Percentiles rank a stretch among this genome's conserved stretches.
These are phyloP conservation scores for Euplexia lucipara DNA, from an alignment of 2,888 invertebrate genomes.

Conservation along the genomic window DNA sequence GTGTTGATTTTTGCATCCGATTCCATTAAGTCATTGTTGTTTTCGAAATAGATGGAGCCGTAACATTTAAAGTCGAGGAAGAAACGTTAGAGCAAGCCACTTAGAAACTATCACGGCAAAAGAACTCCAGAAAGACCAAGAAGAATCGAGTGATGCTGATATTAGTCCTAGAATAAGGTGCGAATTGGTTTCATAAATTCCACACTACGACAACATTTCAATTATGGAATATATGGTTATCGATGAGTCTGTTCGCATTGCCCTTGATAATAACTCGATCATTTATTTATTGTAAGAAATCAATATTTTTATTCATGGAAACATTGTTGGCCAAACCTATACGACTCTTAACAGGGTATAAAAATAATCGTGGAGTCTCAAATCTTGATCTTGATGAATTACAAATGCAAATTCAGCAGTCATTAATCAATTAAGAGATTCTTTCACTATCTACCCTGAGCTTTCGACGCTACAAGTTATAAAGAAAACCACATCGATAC, in stretches of 20 bases:
- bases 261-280: slow-evolving; percentile 33
- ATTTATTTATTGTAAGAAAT: slow-evolving; percentile 27
- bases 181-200: not conserved
- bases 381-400: not conserved
- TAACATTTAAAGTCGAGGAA: not conserved
- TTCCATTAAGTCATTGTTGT: slow-evolving; percentile 45
- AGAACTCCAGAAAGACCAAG: not conserved
- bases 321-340: not conserved
- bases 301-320: slow-evolving; percentile 32
- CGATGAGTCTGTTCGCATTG: slow-evolving; percentile 29
- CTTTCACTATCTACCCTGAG: too few relatives aligned
- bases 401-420: not conserved
- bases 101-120: not conserved
- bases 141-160: not conserved
- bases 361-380: not conserved
- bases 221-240: slow-evolving; percentile 8
- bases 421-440: not conserved
- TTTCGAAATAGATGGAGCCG: slow-evolving; percentile 29
- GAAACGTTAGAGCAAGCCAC: not conserved
- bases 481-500: not conserved
- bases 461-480: not conserved
- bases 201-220: slow-evolving; percentile 10
- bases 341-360: not conserved
- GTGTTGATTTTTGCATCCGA: slow-evolving; percentile 54
- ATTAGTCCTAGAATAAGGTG: not conserved